Evolutionary conservation across 2,113 vertebrate genomes (phyloP).

Genomic region (Grallaria varia): DNA sequence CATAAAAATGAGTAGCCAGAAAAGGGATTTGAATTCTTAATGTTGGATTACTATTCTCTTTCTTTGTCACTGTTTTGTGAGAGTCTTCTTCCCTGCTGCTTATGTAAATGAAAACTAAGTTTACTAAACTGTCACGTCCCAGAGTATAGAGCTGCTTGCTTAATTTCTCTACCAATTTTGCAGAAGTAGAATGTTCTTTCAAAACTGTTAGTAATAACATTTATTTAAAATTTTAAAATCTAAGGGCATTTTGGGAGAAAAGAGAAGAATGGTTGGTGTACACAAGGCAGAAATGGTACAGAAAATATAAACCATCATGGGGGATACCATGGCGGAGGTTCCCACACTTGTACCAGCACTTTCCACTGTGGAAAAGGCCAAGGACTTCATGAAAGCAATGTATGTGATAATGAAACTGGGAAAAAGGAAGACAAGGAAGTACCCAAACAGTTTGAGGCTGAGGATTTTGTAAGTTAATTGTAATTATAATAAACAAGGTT

Average conservation of each 20-base stretch:
- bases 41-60: neutral
- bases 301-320: slow-evolving; percentile 71
- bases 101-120: neutral
- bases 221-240: neutral
- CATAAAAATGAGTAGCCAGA: neutral
- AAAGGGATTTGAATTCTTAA: neutral
- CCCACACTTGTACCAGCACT: slow-evolving; percentile 57
- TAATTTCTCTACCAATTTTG: neutral
- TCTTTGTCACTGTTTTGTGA: neutral
- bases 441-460: slow-evolving; percentile 75
- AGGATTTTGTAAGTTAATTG: slow-evolving; percentile 80
- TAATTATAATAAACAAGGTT: slow-evolving; percentile 3
- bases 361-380: slow-evolving; percentile 72
- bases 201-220: neutral
- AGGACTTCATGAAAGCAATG: slow-evolving; percentile 64
- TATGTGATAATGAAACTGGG: slow-evolving; percentile 54
- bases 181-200: neutral
- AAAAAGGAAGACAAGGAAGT: slow-evolving; percentile 72
- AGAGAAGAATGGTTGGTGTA: slow-evolving; percentile 77
- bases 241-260: slow-evolving; percentile 77
- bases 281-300: slow-evolving; percentile 72
- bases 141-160: neutral
- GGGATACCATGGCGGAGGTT: slow-evolving; percentile 68
- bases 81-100: neutral
- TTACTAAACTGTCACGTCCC: neutral